Conservation (phyloP, 2,113 vertebrate species). For the Stomatorhinus ivindoensis region DNA sequence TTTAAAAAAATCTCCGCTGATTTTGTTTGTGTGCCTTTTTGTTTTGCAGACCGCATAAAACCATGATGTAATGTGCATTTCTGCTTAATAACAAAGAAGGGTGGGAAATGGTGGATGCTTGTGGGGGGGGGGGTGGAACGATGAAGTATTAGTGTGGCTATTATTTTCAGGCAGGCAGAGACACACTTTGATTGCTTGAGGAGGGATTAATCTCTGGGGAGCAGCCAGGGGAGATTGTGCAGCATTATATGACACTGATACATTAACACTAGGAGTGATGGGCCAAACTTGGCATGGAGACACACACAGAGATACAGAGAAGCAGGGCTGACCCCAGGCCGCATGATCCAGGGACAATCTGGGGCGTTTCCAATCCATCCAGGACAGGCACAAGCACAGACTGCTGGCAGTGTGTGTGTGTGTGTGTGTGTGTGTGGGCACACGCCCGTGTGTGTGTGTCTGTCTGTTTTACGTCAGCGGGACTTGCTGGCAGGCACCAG, state of each 20-base stretch:
- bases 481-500: background rate
- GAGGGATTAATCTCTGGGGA: background rate
- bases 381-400: background rate
- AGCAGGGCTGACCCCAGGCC: background rate
- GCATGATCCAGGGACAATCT: background rate
- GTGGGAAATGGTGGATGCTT: background rate
- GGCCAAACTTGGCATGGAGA: background rate
- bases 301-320: background rate
- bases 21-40: background rate
- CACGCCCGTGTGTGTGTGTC: background rate
- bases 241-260: background rate
- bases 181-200: background rate
- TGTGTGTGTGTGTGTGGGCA: background rate
- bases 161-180: background rate
- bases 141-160: background rate
- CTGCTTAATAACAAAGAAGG: background rate
- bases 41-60: background rate
- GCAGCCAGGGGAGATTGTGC: background rate
- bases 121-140: background rate
- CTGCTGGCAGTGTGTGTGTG: background rate
- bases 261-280: background rate
- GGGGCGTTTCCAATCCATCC: background rate
- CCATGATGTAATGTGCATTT: background rate
- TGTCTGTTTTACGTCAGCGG: background rate
- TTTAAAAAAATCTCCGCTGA: background rate